Percentiles rank a stretch among this genome's conserved stretches.
These are phyloP conservation scores for Bicyclus anynana DNA, from an alignment of 1,140 invertebrate species.

Conservation along the genomic window DNA sequence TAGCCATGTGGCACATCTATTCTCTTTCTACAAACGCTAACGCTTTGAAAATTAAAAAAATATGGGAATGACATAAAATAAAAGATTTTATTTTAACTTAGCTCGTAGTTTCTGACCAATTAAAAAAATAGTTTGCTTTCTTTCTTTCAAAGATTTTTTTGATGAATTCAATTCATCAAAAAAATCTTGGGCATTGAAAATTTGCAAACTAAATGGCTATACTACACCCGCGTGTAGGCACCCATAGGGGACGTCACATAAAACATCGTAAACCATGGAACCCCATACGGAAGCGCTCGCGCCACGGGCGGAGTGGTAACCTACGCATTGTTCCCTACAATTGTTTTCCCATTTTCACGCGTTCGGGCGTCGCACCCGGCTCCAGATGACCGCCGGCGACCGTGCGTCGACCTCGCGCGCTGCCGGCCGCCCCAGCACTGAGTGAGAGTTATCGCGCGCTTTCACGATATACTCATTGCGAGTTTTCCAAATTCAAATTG, in stretches of 20 bases:
- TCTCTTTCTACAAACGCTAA: no score
- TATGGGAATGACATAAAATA: no score
- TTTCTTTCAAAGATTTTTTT: no score
- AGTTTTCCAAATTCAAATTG: slow-evolving; percentile 42
- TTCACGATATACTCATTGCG: slow-evolving; percentile 44
- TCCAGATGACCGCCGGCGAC: slow-evolving; percentile 54
- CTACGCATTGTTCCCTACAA: slow-evolving; percentile 58
- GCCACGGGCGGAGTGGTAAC: slow-evolving; percentile 2
- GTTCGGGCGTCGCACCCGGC: slow-evolving; percentile 46
- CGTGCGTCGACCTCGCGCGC: slow-evolving; percentile 53
- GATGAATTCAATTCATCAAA: no score
- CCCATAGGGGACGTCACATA: neutral
- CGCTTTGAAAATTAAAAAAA: no score
- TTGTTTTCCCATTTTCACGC: slow-evolving; percentile 64
- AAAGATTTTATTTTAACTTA: no score
- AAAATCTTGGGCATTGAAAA: no score
- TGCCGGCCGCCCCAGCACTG: slow-evolving; percentile 31
- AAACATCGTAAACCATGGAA: slow-evolving; percentile 7
- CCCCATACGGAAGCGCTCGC: slow-evolving; percentile 33
- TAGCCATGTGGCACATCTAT: no score
- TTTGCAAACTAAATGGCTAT: neutral
- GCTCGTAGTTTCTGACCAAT: no score
- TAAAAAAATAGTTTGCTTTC: no score
- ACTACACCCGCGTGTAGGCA: neutral
- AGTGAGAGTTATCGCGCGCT: slow-evolving; percentile 31